Percentiles rank a stretch among this genome's conserved stretches.
These are phyloP conservation scores for Tenthredo notha DNA, from an alignment of 2,888 invertebrate genomes.

Conservation along the genomic window DNA sequence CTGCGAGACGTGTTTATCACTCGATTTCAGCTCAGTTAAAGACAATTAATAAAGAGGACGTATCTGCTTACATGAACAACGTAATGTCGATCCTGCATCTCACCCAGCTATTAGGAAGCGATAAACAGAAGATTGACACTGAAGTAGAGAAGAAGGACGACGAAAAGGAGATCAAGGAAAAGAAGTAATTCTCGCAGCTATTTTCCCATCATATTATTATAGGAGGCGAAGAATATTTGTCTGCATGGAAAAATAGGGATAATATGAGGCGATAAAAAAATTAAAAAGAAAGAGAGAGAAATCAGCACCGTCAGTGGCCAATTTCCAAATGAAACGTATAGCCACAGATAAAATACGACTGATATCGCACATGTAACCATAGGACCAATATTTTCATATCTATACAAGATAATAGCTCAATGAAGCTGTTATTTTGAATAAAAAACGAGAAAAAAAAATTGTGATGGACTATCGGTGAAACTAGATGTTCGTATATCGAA, in stretches of 20 bases:
- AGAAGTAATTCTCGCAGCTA: neutral
- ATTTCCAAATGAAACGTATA: neutral
- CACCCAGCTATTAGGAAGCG: conserved; percentile 69
- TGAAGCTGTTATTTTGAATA: neutral
- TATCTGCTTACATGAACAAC: conserved; percentile 71
- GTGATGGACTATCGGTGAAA: neutral
- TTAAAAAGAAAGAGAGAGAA: neutral
- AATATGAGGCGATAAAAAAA: neutral
- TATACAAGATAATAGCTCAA: neutral
- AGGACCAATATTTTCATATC: neutral
- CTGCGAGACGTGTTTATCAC: conserved; percentile 86
- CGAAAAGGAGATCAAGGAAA: conserved; percentile 20
- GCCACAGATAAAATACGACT: neutral
- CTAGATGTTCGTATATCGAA: neutral
- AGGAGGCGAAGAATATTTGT: neutral
- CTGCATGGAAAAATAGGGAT: neutral
- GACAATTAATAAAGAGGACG: conserved; percentile 75
- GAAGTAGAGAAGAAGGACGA: conserved; percentile 30
- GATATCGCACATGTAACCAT: neutral
- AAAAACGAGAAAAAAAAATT: neutral
- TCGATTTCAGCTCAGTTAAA: conserved; percentile 84
- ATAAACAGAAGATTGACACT: conserved; percentile 54
- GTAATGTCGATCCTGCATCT: conserved; percentile 75
- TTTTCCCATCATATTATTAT: neutral
- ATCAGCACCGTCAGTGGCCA: neutral